Evolutionary conservation across 2,888 invertebrate species (phyloP), one percentile per base, ranked within the genome.

Genomic region (Colostygia pectinataria): DNA sequence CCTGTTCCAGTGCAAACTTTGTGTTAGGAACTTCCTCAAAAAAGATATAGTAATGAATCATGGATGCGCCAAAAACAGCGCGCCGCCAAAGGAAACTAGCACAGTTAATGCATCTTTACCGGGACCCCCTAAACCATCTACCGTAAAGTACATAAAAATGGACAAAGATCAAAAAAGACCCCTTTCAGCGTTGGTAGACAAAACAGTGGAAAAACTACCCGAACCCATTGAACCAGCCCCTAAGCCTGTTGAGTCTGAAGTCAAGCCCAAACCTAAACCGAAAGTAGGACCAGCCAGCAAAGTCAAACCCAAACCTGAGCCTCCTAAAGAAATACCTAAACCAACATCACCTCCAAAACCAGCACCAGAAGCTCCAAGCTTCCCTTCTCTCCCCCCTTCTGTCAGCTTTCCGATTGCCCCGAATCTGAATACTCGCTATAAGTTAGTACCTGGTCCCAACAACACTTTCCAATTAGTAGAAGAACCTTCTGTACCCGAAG

Each of bases 1-100:
- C n/a, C 61, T 91, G 10, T 90, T 80, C 62, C 87, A 89, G 55
- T 91, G 91, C 66, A 83, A 82, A 59, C 60, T 89, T 12, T 91
- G 91, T 53, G 86, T 85, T 52, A 79, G 87, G 57, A 88, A 90
- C 53, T 89, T 91, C 55, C 63, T 90, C 2, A 86, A 81, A 51
- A 83, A 83, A 61, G 82, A 87, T 39, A 80, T 84, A 1, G 82
- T 90, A 0, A 58, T 77, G 62, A 68, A 74, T 49, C 91, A 91
- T 52, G 81, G 74, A 28, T 91, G 90, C 66, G 83, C 90, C 18
- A 89, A 83, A 72, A 83, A 73, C 59, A 82, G 81, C 46, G 65
- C 68, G n/a, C 74, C 78, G 8, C 74, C 78, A 10, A 88, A 85
- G 33, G 75, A 80, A 51, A 60, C 71, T 27, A 65, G 67, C 29